Base-by-base conservation (phyloP, 2,888 invertebrate genomes). In the Agrochola lota region DNA sequence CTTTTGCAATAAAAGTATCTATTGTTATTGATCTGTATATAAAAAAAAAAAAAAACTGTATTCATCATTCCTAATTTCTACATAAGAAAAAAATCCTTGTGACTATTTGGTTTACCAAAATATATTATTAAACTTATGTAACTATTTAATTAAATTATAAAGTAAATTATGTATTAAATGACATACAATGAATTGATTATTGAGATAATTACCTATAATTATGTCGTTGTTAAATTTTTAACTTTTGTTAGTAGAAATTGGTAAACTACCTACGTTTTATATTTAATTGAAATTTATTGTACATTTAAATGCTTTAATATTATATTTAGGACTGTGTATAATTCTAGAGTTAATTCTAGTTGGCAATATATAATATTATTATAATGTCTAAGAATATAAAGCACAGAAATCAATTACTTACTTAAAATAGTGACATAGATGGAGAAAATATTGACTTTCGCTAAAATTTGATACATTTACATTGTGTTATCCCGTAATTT, bases 261-360 rank as follows among this genome's bases (percentile, higher is more conserved):
- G 68, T 78, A 74, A 52, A 30, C 15, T 68, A 81, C 57, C 55
- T 80, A 74, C 60, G 68, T 85, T 87, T 83, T 82, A 68, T 74
- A 68, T 71, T 77, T 77, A 78, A 77, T 75, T 80, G 46, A 70
- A 74, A 75, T 77, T 77, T 69, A 69, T 72, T 79, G 62, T 71
- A 77, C 64, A 79, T 74, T 86, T 81, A 78, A 85, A 86, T 88
- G 87, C 88, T 87, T 87, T 87, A 86, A 88, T 84, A 84, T 74
- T 76, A 83, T 73, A 72, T 73, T 85, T 82, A 86, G 74, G 55
- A 77, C 77, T 79, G 46, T 67, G 75, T 82, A 78, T 77, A 84
- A 80, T 75, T 80, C 78, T 88, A 85, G 75, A 68, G 40, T 71
- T 77, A 75, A 77, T 69, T 62, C 74, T 87, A 87, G 76, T 78